Evolutionary conservation across 92 coral and sea anemone genomes (phyloP).

Genomic region (Nematostella vectensis): DNA sequence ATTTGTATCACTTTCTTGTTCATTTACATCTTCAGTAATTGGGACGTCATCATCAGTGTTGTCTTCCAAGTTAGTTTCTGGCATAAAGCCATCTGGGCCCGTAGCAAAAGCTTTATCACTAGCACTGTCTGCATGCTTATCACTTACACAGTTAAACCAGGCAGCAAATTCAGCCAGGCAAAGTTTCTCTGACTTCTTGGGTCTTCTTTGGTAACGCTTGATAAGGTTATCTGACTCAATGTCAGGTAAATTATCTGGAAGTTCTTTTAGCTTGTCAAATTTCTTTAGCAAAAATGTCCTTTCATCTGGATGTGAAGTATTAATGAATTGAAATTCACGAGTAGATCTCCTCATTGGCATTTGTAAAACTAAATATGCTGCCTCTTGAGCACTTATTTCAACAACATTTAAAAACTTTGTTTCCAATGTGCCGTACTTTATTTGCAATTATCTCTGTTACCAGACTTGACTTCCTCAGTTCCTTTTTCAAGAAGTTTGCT

Average conservation of each 20-base stretch:
- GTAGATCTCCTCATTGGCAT: slow-evolving; percentile 49
- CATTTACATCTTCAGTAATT: slow-evolving; percentile 32
- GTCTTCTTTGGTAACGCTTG: slow-evolving; percentile 54
- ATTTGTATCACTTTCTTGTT: slow-evolving; percentile 7
- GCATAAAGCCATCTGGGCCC: slow-evolving; percentile 26
- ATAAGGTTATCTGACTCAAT: slow-evolving; percentile 57
- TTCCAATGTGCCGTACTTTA: slow-evolving; percentile 49
- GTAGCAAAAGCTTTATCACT: background rate
- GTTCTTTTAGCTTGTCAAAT: slow-evolving; percentile 39
- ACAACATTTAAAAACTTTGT: slow-evolving; percentile 59
- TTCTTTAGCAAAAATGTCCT: slow-evolving; percentile 40
- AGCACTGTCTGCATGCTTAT: slow-evolving; percentile 3
- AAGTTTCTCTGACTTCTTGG: slow-evolving; percentile 27
- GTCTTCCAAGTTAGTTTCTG: slow-evolving; percentile 47
- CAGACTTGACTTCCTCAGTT: slow-evolving; percentile 45
- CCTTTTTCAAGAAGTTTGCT: slow-evolving; percentile 58
- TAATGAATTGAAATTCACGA: slow-evolving; percentile 52
- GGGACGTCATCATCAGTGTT: too few relatives aligned
- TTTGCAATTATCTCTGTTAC: slow-evolving; percentile 42
- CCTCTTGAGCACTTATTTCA: slow-evolving; percentile 65
- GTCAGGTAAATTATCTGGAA: slow-evolving; percentile 50
- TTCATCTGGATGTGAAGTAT: slow-evolving; percentile 59
- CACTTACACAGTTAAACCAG: slow-evolving; percentile 49
- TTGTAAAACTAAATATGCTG: slow-evolving; percentile 55
- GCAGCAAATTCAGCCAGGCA: slow-evolving; percentile 68